Percentiles rank a stretch among this genome's conserved stretches.
Conservation (phyloP, 2,113 vertebrate genomes). For the Murina feae region DNA sequence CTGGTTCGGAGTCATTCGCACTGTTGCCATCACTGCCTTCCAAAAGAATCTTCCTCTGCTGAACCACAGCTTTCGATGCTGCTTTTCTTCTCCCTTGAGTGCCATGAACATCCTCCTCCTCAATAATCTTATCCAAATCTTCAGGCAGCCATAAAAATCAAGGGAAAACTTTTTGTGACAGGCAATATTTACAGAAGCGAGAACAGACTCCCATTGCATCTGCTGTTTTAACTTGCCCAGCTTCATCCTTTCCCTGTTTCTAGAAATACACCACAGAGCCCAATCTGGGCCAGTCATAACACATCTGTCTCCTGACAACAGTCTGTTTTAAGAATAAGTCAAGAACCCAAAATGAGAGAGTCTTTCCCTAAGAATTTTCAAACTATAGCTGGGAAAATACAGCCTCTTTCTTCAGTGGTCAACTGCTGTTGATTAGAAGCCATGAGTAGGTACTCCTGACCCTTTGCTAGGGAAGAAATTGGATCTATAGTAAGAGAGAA, state of each 20-base stretch:
- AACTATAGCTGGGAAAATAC: background rate
- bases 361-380: background rate
- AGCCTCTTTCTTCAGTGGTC: background rate
- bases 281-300: background rate
- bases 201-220: background rate
- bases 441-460: background rate
- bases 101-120: slow-evolving; percentile 46
- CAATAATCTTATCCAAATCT: slow-evolving; percentile 83
- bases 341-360: background rate
- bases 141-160: background rate
- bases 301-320: background rate
- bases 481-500: background rate
- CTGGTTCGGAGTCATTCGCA: slow-evolving; percentile 53
- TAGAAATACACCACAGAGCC: background rate
- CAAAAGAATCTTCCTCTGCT: slow-evolving; percentile 39
- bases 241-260: background rate
- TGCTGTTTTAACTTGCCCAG: background rate
- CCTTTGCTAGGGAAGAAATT: background rate
- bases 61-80: slow-evolving; percentile 37
- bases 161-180: background rate
- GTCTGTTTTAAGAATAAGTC: background rate
- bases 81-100: slow-evolving; percentile 63
- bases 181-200: background rate
- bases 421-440: background rate
- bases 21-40: slow-evolving; percentile 53